phyloP scores from a whole-genome alignment of 2,797 vertebrate genomes.

The Pagetopsis macropterus region DNA sequence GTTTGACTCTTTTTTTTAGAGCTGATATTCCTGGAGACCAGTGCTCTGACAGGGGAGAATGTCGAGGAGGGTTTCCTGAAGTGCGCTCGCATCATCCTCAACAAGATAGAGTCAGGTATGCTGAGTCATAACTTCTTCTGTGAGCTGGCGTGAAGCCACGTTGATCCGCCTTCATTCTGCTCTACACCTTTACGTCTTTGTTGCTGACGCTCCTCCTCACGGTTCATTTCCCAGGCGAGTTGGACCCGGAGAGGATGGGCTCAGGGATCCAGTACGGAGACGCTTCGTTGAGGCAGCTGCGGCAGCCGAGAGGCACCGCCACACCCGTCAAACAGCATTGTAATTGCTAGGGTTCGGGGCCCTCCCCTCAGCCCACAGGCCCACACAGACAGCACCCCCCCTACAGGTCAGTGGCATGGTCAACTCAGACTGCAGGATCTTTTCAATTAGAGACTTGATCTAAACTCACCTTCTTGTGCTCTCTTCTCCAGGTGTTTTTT shows the following conservation, averaged over 20 bases:
- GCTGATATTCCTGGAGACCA: conserved; percentile 95
- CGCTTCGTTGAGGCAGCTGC: conserved; percentile 89
- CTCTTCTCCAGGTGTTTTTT: conserved; percentile 73
- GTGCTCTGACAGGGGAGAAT: conserved; percentile 93
- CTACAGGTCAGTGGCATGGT: conserved; percentile 72
- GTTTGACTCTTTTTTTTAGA: conserved; percentile 62
- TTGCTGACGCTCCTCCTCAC: background rate
- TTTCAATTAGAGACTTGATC: background rate
- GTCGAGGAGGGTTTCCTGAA: conserved; percentile 96
- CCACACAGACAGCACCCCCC: conserved; percentile 61
- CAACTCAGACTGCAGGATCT: background rate
- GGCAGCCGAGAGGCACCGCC: conserved; percentile 87
- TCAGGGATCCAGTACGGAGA: conserved; percentile 95
- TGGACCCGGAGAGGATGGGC: conserved; percentile 95
- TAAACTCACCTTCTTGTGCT: background rate
- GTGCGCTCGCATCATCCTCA: conserved; percentile 92
- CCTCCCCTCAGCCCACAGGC: conserved; percentile 42
- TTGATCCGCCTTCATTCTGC: background rate
- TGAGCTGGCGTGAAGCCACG: background rate
- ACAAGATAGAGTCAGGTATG: conserved; percentile 94
- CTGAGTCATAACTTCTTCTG: background rate
- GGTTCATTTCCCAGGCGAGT: conserved; percentile 82
- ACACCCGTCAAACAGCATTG: conserved; percentile 90
- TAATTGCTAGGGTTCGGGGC: conserved; percentile 85
- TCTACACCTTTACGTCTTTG: background rate